Conservation (phyloP, 92 coral and sea anemone genomes). For the Diadumene lineata region DNA sequence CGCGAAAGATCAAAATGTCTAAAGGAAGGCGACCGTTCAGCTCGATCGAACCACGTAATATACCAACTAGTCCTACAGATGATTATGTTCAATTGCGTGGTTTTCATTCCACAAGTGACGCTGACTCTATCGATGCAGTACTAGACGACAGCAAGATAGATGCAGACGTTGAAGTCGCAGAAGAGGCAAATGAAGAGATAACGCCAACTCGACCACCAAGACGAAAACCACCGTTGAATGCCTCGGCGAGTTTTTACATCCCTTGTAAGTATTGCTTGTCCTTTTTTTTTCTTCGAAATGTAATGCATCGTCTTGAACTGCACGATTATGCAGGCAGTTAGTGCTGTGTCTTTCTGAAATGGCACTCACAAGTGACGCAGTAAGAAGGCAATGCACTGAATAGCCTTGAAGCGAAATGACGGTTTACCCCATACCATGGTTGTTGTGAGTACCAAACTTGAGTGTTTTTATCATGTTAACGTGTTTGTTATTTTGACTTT, state of each 20-base stretch:
- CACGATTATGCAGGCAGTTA: too few relatives aligned
- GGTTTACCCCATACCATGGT: too few relatives aligned
- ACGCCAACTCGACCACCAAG: conserved; percentile 58
- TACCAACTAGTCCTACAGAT: conserved; percentile 8
- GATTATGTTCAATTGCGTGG: background rate
- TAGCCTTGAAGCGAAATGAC: too few relatives aligned
- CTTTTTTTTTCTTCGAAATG: background rate
- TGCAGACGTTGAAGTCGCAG: conserved; percentile 12
- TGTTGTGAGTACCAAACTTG: too few relatives aligned
- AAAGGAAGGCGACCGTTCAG: conserved; percentile 30
- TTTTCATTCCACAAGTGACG: background rate
- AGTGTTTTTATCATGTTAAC: too few relatives aligned
- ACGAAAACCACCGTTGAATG: conserved; percentile 18
- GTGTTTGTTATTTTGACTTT: too few relatives aligned
- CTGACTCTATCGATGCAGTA: conserved; percentile 5
- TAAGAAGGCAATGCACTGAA: too few relatives aligned
- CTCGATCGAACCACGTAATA: conserved; percentile 2
- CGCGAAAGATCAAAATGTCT: conserved; percentile 10
- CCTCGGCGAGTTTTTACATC: conserved; percentile 45
- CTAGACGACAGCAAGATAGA: background rate
- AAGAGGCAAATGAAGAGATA: conserved; percentile 18
- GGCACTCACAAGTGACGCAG: too few relatives aligned
- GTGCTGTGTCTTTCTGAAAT: too few relatives aligned
- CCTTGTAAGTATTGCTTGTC: conserved; percentile 23
- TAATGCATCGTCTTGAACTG: too few relatives aligned